Percentiles rank a stretch among this genome's conserved stretches.
phyloP scores from a whole-genome alignment of 2,113 vertebrate genomes.

The Phrynosoma blainvillii region DNA sequence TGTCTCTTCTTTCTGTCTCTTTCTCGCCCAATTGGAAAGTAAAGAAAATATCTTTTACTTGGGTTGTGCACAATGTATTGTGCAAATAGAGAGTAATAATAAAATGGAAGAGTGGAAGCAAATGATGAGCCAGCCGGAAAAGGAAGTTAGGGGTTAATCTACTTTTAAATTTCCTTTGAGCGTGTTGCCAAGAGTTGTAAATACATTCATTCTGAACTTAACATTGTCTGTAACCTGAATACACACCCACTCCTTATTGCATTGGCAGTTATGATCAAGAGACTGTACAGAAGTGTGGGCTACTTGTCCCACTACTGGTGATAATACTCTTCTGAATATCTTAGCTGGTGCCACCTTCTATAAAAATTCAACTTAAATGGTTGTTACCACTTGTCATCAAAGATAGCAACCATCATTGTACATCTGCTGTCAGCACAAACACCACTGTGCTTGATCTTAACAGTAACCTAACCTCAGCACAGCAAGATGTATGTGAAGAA shows the following conservation, averaged over 20 bases:
- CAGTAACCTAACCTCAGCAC: too few relatives aligned
- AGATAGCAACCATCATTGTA: too few relatives aligned
- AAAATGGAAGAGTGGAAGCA: background rate
- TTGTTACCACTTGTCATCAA: too few relatives aligned
- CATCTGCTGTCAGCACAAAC: too few relatives aligned
- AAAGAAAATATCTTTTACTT: background rate
- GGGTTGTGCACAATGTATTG: background rate
- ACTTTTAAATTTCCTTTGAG: background rate
- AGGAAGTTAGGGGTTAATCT: background rate
- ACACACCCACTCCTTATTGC: background rate
- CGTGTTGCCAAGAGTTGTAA: background rate
- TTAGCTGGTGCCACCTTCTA: too few relatives aligned
- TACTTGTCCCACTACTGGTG: too few relatives aligned
- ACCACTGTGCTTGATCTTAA: too few relatives aligned
- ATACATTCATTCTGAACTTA: background rate
- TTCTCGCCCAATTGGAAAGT: background rate
- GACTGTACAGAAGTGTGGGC: background rate
- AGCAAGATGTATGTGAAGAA: too few relatives aligned
- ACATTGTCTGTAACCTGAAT: background rate
- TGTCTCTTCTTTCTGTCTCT: background rate
- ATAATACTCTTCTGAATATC: too few relatives aligned
- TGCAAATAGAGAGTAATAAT: background rate
- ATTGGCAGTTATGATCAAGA: background rate
- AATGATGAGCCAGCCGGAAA: background rate
- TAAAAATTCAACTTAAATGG: too few relatives aligned